Evolutionary conservation across 2,888 invertebrate species (phyloP), one percentile per base, ranked within the genome.

Genomic region (Apodemia duryi): DNA sequence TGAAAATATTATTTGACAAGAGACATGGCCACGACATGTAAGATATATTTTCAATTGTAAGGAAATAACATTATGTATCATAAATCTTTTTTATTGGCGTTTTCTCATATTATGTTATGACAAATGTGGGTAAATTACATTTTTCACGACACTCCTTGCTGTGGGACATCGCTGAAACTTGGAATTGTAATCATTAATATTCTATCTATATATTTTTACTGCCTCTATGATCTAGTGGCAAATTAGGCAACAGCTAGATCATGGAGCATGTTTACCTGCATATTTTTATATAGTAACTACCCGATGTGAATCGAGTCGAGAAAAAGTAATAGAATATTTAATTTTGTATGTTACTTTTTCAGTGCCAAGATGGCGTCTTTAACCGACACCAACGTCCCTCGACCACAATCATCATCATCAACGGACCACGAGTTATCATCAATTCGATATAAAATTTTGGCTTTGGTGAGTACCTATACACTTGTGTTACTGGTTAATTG

Each of bases 311-410:
- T 35, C 3, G 5, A 35, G 3, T 35, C 5, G 2, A 0, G 5
- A 35, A 35, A 35, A 35, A 32, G 32, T 32, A 35, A 35, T 35
- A 4, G 5, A 35, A 41, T 41, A 1, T 9, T 41, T 2, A 43
- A 43, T 2, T 3, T 54, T 54, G 11, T 54, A 6, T 13, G 76
- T 80, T 77, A 61, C 70, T 73, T 81, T 95, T 94, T 71, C 93
- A 97, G 96, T 92, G 96, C 96, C 96, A 95, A 77, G 84, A 96
- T 97, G 96, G 96, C 96, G 94, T 93, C 94, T 93, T 88, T 88
- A 88, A 85, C 93, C 93, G 93, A 93, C 93, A 93, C 86, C 88
- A 93, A 92, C 90, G 92, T 93, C 92, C 93, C 91, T 86, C 91
- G 93, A 93, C 94, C 92, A 93, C 89, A 91, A 91, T 86, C 89